Percentiles rank a stretch among this genome's conserved stretches.
Conservation (phyloP, 2,888 invertebrate genomes). For the Ceriagrion tenellum region DNA sequence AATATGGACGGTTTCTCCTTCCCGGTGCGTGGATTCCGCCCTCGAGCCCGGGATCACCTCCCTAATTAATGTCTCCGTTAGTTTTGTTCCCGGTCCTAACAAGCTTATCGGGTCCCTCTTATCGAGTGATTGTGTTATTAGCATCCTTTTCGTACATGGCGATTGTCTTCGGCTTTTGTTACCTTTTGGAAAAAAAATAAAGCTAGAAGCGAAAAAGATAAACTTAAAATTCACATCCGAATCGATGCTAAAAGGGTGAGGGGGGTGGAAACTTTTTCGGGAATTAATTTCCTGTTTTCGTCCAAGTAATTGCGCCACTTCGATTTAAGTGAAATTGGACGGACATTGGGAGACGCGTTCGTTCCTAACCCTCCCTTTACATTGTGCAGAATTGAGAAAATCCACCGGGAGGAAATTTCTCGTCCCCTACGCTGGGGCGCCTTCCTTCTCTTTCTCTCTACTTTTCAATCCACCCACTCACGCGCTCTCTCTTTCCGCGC, state of each 20-base stretch:
- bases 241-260: background rate
- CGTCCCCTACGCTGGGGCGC: conserved; percentile 73
- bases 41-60: background rate
- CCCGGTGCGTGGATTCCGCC: background rate
- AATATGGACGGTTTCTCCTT: background rate
- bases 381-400: conserved; percentile 71
- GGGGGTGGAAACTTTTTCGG: conserved; percentile 18
- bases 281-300: conserved; percentile 46
- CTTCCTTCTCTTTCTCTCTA: conserved; percentile 71
- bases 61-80: background rate
- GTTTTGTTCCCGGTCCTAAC: background rate
- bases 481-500: no score
- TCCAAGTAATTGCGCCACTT: conserved; percentile 53
- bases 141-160: conserved; percentile 13
- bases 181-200: conserved; percentile 9
- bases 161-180: conserved; percentile 25
- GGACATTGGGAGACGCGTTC: conserved; percentile 34
- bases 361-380: conserved; percentile 21
- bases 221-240: background rate
- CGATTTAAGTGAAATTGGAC: conserved; percentile 52
- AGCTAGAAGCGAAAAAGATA: no score
- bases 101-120: background rate
- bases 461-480: no score
- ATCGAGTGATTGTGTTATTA: conserved; percentile 22
- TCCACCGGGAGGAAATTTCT: conserved; percentile 70